Evolutionary conservation across 2,113 vertebrate species (phyloP).

Genomic region (Gallinago undulata): DNA sequence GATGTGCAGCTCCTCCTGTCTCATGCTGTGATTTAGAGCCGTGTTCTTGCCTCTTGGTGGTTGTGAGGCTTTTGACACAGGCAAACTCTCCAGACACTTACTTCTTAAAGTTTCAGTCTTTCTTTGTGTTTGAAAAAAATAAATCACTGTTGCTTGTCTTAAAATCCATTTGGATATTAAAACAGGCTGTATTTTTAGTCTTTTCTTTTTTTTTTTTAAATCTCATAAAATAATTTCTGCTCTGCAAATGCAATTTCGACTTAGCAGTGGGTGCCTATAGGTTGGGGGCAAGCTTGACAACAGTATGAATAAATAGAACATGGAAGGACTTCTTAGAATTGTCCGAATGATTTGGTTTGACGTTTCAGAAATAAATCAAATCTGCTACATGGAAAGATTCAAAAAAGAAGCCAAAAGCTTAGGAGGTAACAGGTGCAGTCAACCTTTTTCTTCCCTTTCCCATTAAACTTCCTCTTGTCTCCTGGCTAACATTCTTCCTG

Average conservation of each 20-base stretch:
- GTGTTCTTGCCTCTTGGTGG: not conserved
- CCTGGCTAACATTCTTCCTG: not conserved
- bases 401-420: not conserved
- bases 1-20: not conserved
- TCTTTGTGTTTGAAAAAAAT: not conserved
- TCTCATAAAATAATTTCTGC: not conserved
- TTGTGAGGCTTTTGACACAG: not conserved
- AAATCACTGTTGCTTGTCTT: not conserved
- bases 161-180: not conserved
- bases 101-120: not conserved
- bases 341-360: not conserved
- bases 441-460: not conserved
- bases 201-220: not conserved
- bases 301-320: not conserved
- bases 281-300: not conserved
- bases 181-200: not conserved
- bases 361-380: not conserved
- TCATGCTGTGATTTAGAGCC: slow-evolving; percentile 18
- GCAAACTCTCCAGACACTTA: not conserved
- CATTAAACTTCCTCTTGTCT: not conserved
- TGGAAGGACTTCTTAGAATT: not conserved
- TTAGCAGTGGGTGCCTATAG: not conserved
- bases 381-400: not conserved
- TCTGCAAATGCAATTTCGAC: not conserved
- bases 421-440: not conserved